Evolutionary conservation across 2,797 vertebrate genomes (phyloP).

Genomic region (Leptodactylus fallax): DNA sequence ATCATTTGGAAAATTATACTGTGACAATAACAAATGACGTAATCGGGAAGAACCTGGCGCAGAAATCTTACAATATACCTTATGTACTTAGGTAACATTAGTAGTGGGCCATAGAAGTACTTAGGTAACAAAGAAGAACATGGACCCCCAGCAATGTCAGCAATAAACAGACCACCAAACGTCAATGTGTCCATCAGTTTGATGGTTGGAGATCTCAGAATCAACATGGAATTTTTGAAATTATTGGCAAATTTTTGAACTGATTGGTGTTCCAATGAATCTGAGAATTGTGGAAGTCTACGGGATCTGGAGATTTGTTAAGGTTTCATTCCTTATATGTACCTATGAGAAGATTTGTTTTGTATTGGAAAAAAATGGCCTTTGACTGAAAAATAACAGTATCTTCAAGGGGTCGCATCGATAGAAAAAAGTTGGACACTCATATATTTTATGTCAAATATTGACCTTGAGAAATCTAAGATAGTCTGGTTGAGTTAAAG

Average conservation of each 20-base stretch:
- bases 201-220: background rate
- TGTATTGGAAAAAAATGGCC: too few relatives aligned
- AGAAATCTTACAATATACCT: background rate
- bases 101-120: background rate
- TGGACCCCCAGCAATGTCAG: background rate
- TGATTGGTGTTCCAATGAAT: background rate
- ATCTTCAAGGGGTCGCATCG: background rate
- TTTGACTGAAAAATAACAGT: background rate
- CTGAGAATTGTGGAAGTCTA: background rate
- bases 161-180: background rate
- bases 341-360: too few relatives aligned
- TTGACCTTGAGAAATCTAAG: background rate
- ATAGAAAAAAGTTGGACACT: background rate
- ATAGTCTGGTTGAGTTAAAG: too few relatives aligned
- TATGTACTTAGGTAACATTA: background rate
- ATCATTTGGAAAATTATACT: background rate
- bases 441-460: background rate
- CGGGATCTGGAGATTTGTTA: background rate
- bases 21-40: background rate
- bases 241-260: too few relatives aligned
- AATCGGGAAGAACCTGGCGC: background rate
- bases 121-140: too few relatives aligned
- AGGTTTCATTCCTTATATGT: too few relatives aligned
- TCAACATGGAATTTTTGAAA: background rate
- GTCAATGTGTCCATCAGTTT: too few relatives aligned